Conservation (phyloP, 2,888 invertebrate genomes). For the Desoria tigrina region DNA sequence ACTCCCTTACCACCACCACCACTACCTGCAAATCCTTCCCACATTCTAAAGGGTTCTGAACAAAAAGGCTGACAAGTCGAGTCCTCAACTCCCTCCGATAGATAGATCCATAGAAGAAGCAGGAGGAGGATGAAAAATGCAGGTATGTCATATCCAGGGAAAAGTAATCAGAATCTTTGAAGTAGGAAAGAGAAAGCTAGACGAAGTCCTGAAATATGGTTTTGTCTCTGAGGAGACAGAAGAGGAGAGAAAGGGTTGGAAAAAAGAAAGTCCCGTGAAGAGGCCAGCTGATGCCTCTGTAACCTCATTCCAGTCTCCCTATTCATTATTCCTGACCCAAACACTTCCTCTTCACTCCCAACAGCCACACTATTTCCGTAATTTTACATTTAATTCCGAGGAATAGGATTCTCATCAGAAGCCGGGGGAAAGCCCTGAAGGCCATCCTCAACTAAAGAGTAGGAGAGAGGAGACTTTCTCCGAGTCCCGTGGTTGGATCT, state of each 20-base stretch:
- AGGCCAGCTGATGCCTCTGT: conserved; percentile 23
- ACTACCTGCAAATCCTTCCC: too few species aligned
- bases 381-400: conserved; percentile 20
- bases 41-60: too few species aligned
- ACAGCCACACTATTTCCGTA: conserved; percentile 29
- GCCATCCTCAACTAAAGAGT: too few species aligned
- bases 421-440: too few species aligned
- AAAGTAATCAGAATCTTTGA: conserved; percentile 5
- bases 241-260: neutral
- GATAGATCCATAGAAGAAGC: neutral
- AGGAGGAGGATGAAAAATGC: neutral
- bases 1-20: conserved; percentile 8
- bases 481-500: too few species aligned
- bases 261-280: conserved; percentile 15
- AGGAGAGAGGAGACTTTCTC: too few species aligned
- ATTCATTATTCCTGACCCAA: conserved; percentile 21
- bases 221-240: neutral
- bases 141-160: neutral
- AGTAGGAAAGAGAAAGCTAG: neutral
- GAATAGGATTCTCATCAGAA: neutral
- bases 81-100: neutral
- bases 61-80: too few species aligned
- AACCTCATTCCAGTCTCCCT: conserved; percentile 1
- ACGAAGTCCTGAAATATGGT: neutral
- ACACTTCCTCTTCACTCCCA: conserved; percentile 6